Percentiles rank a stretch among this genome's conserved stretches.
These are phyloP conservation scores for Eupeodes corollae DNA, from an alignment of 1,140 invertebrate genomes.

Conservation along the genomic window DNA sequence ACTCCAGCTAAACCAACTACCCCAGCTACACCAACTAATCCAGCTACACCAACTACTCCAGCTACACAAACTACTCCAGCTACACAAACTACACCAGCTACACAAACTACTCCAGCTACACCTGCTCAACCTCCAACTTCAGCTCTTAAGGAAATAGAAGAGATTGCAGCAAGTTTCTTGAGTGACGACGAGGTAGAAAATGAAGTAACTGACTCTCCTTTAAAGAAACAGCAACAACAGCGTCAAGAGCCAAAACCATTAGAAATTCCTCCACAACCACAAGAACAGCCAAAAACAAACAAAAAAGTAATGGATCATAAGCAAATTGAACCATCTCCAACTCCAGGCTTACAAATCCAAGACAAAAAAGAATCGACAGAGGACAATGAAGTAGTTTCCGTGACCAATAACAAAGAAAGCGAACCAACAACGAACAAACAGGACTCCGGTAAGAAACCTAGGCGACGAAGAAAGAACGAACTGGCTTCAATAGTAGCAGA, in stretches of 20 bases:
- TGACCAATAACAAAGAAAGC: not conserved
- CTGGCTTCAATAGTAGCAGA: constrained; percentile 35
- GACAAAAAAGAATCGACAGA: not conserved
- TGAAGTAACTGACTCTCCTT: not conserved
- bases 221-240: not conserved
- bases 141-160: constrained; percentile 7
- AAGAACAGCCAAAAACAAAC: not conserved
- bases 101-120: not conserved
- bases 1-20: not conserved
- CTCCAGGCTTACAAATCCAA: not conserved
- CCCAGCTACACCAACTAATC: not conserved
- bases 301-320: not conserved
- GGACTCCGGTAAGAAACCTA: constrained; percentile 19
- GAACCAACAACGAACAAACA: not conserved
- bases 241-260: not conserved
- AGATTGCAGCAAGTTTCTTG: not conserved
- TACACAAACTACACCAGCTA: constrained; percentile 7
- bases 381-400: not conserved
- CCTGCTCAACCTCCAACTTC: not conserved
- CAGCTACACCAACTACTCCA: not conserved
- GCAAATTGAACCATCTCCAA: not conserved
- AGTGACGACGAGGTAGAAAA: not conserved
- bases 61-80: constrained; percentile 3
- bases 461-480: constrained; percentile 30
- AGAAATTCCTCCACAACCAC: not conserved